A percentile compares a stretch with the other conserved stretches of the same genome.
Evolutionary conservation across 2,797 vertebrate species (phyloP).

Genomic region (Sciurus carolinensis): DNA sequence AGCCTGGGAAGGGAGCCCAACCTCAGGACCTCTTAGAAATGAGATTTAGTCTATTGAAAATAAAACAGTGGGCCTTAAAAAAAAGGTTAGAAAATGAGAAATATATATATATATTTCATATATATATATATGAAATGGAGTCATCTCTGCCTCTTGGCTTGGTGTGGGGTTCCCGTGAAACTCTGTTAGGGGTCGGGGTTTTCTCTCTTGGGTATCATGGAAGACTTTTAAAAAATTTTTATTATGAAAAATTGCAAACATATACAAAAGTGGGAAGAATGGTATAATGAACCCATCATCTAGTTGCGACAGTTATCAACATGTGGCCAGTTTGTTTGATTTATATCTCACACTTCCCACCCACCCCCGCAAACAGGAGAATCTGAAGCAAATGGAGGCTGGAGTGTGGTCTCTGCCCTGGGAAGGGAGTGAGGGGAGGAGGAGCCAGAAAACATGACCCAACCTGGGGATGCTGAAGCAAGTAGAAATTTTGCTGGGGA

Average conservation of each 20-base stretch:
- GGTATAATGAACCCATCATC: slow-evolving; percentile 65
- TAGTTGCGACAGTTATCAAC: slow-evolving; percentile 56
- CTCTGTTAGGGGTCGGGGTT: slow-evolving; percentile 50
- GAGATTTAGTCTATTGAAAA: slow-evolving; percentile 82
- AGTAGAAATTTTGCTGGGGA: not conserved
- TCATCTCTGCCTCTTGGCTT: slow-evolving; percentile 72
- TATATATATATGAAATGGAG: slow-evolving; percentile 70
- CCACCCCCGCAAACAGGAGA: not conserved
- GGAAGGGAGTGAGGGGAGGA: slow-evolving; percentile 23
- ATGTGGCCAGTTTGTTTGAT: slow-evolving; percentile 44
- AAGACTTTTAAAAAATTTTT: slow-evolving; percentile 76
- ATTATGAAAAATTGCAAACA: slow-evolving; percentile 84
- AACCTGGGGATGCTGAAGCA: slow-evolving; percentile 1
- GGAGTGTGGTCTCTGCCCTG: slow-evolving; percentile 15
- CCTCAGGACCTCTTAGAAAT: slow-evolving; percentile 78
- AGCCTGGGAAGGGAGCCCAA: slow-evolving; percentile 75
- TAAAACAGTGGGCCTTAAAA: slow-evolving; percentile 81
- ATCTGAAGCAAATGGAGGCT: slow-evolving; percentile 9
- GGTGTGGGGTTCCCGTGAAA: slow-evolving; percentile 61
- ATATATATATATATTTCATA: slow-evolving; percentile 6
- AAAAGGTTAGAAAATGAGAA: slow-evolving; percentile 82
- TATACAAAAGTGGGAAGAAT: slow-evolving; percentile 80
- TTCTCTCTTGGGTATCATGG: slow-evolving; percentile 68
- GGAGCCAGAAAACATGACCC: slow-evolving; percentile 29
- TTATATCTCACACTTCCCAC: slow-evolving; percentile 33